phyloP scores from a whole-genome alignment of 1,140 invertebrate genomes.

The Sarcophaga bullata region DNA sequence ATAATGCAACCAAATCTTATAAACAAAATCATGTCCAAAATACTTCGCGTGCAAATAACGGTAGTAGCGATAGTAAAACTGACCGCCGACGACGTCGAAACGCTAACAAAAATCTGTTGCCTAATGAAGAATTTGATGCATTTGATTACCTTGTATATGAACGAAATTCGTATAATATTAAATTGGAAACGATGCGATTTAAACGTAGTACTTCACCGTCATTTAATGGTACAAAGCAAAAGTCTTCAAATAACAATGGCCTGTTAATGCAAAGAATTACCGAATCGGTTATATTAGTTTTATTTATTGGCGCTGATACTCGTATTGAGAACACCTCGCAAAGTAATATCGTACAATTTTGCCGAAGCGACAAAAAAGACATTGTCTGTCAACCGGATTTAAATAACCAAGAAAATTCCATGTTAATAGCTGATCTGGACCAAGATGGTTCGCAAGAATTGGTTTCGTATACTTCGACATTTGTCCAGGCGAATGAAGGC shows the following conservation, averaged over 20 bases:
- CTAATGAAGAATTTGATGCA: constrained; percentile 52
- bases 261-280: constrained; percentile 67
- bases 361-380: constrained; percentile 68
- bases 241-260: constrained; percentile 29
- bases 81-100: constrained; percentile 44
- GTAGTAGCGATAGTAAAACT: constrained; percentile 45
- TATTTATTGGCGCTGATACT: constrained; percentile 77
- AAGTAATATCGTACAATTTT: constrained; percentile 78
- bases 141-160: constrained; percentile 58
- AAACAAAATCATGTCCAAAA: constrained; percentile 17
- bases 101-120: neutral
- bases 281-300: constrained; percentile 79
- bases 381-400: constrained; percentile 77
- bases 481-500: constrained; percentile 67
- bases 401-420: constrained; percentile 74
- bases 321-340: constrained; percentile 79
- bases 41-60: constrained; percentile 28
- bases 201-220: constrained; percentile 37
- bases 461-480: constrained; percentile 77
- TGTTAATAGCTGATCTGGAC: constrained; percentile 77
- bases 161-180: constrained; percentile 48
- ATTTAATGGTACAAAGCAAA: constrained; percentile 39
- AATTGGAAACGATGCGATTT: constrained; percentile 39
- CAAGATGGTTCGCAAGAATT: constrained; percentile 78
- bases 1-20: neutral